Evolutionary conservation across 2,113 vertebrate species (phyloP), one percentile per base, ranked within the genome.

Genomic region (Aramus guarauna): DNA sequence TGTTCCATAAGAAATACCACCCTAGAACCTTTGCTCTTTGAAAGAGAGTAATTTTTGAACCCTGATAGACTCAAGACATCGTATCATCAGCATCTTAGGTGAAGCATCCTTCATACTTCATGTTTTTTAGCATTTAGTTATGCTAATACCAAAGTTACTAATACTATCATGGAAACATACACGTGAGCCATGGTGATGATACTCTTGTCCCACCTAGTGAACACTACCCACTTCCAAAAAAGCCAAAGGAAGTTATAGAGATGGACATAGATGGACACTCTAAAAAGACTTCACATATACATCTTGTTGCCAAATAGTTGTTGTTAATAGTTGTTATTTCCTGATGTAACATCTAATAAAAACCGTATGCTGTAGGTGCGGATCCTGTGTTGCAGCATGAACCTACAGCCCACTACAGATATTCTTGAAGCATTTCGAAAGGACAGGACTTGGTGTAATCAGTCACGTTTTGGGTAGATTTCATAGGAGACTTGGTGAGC

Each of bases 321-420:
- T 47, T 76, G 11, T 76, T 91, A 66, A 36, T n/a, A 18, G 27
- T 60, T 22, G 4, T 68, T 66, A 59, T 60, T 72, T 82, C 23
- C 48, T 75, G 24, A 72, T 85, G 26, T 69, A 71, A 29, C 13
- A 21, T 76, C 10, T 77, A 66, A 66, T 41, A 59, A 86, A 52
- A 71, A 60, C 1, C 13, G 6, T 10, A 4, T 12, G 10, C 22
- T 77, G 1, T 69, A 11, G 45, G 14, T 21, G 4, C 11, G 3
- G 66, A 22, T 60, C 9, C 14, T 81, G 11, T 78, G 18, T 55
- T 93, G 37, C 62, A 94, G 22, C 30, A 18, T 62, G 37, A 59
- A 93, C 47, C 18, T 1, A 0, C 23, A 68, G 21, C 11, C 58
- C 22, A 6, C 39, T 41, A 41, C 7, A 43, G 56, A 14, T 77